A percentile compares a stretch with the other conserved stretches of the same genome.
Evolutionary conservation across 1,140 invertebrate genomes (phyloP).

Genomic region (Sesamia nonagrioides): DNA sequence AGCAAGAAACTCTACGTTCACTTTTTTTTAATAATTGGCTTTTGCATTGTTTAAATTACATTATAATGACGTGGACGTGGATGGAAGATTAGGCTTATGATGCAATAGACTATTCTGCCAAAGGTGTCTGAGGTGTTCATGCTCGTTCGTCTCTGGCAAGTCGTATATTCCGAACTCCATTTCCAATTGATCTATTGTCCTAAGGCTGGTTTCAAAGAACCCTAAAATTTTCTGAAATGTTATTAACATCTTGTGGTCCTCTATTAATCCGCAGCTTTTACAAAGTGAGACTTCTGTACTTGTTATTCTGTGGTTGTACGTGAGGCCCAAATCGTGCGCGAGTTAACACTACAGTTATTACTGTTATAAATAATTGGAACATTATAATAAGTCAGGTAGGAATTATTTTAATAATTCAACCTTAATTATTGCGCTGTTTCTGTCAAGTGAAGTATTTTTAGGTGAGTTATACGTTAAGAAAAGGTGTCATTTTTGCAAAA

Average conservation of each 20-base stretch:
- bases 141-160: no score
- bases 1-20: no score
- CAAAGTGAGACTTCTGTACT: neutral
- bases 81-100: no score
- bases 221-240: no score
- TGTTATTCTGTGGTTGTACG: neutral
- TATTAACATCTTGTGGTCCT: neutral
- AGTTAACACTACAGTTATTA: conserved; percentile 29
- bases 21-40: no score
- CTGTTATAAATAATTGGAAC: conserved; percentile 12
- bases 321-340: conserved; percentile 1
- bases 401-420: conserved; percentile 35
- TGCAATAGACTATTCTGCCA: no score
- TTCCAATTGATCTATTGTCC: no score
- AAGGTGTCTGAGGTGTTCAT: no score
- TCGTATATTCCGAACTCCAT: no score
- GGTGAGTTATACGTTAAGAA: neutral
- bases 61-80: no score
- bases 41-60: no score
- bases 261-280: neutral
- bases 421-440: conserved; percentile 21
- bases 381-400: conserved; percentile 25
- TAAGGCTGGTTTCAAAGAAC: no score
- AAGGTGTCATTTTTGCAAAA: neutral
- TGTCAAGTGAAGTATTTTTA: conserved; percentile 1